Conservation (phyloP, 2,113 vertebrate genomes). For the Calidris pygmaea region DNA sequence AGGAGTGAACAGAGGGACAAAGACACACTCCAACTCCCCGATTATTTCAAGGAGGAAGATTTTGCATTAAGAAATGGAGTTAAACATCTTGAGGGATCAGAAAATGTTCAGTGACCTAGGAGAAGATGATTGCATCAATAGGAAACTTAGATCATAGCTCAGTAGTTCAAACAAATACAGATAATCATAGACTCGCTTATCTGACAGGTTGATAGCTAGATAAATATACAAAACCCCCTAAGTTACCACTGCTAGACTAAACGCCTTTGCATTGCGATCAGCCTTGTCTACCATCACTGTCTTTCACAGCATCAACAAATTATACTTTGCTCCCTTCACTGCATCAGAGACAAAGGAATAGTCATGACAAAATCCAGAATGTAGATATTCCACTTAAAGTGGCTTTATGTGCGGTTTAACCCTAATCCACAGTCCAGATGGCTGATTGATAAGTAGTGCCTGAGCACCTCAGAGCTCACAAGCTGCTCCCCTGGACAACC, state of each 20-base stretch:
- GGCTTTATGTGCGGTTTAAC: neutral
- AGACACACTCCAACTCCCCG: neutral
- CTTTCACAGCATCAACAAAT: neutral
- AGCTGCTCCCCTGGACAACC: neutral
- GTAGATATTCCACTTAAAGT: neutral
- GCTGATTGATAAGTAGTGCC: neutral
- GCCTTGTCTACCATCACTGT: neutral
- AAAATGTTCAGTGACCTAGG: neutral
- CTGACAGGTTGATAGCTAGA: neutral
- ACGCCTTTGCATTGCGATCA: neutral
- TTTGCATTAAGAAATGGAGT: neutral
- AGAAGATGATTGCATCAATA: neutral
- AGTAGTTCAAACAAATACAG: neutral
- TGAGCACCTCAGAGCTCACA: neutral
- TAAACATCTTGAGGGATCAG: neutral
- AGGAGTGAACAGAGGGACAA: neutral
- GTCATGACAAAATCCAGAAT: neutral
- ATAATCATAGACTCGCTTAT: neutral
- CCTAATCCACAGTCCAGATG: neutral
- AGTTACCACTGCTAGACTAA: neutral
- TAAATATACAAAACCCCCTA: neutral
- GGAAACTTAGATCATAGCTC: neutral
- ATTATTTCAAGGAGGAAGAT: neutral
- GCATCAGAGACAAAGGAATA: neutral
- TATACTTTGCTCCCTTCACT: neutral